These are phyloP conservation scores for Antechinus stuartii DNA, from an alignment of 2,113 vertebrate species.

Conservation along the genomic window DNA sequence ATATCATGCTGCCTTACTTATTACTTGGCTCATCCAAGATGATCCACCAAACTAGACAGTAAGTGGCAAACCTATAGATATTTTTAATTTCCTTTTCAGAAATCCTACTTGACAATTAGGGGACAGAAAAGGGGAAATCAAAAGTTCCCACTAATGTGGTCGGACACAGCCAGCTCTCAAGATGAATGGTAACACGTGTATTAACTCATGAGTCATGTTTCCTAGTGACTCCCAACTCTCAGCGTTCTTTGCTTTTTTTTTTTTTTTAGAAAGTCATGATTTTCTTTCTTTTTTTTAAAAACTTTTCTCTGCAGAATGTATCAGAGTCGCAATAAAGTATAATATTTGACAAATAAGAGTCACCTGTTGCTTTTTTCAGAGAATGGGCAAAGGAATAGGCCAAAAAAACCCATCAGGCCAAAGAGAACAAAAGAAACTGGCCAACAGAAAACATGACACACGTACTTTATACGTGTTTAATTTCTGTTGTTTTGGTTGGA, in stretches of 20 bases:
- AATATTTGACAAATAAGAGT: conserved; percentile 43
- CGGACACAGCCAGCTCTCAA: conserved; percentile 35
- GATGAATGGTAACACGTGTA: conserved; percentile 53
- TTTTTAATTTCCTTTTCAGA: conserved; percentile 22
- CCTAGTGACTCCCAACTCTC: conserved; percentile 64
- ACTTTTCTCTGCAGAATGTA: conserved; percentile 51
- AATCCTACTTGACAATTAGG: not conserved
- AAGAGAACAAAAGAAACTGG: conserved; percentile 82
- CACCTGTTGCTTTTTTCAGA: conserved; percentile 77
- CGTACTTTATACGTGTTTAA: conserved; percentile 88
- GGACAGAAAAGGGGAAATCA: conserved; percentile 16
- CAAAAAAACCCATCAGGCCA: conserved; percentile 61
- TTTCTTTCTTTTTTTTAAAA: conserved; percentile 52
- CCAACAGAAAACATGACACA: conserved; percentile 81
- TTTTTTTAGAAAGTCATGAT: conserved; percentile 45
- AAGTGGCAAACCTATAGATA: not conserved
- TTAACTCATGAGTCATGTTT: not conserved
- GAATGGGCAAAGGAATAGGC: conserved; percentile 60
- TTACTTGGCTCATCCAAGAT: not conserved
- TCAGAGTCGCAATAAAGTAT: conserved; percentile 63
- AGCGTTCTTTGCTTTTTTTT: not conserved
- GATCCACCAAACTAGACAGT: not conserved
- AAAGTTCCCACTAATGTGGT: not conserved
- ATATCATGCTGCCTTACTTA: not conserved
- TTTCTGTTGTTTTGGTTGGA: conserved; percentile 90